Conservation (phyloP, 2,113 vertebrate species). For the Phaethon lepturus region DNA sequence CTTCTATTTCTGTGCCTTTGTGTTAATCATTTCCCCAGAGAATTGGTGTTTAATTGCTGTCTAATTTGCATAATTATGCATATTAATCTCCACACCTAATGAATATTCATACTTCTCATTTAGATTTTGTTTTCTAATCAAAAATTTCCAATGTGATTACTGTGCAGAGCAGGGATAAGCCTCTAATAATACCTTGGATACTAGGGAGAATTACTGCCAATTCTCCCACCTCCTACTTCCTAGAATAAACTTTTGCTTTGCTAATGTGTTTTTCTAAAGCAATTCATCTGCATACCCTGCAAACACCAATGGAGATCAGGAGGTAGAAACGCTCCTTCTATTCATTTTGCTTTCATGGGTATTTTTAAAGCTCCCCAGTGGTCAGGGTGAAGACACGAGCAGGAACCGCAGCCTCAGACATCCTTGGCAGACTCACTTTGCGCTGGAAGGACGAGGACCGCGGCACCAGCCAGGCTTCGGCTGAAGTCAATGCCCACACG, state of each 20-base stretch:
- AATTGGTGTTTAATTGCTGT: slow-evolving; percentile 88
- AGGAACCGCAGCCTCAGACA: background rate
- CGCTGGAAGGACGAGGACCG: background rate
- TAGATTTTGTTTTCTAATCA: slow-evolving; percentile 94
- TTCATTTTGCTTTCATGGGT: background rate
- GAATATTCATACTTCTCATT: slow-evolving; percentile 91
- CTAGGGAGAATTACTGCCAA: slow-evolving; percentile 66
- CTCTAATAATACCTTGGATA: slow-evolving; percentile 71
- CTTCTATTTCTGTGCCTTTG: slow-evolving; percentile 71
- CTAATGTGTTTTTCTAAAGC: slow-evolving; percentile 67
- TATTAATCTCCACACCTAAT: slow-evolving; percentile 90
- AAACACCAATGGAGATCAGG: slow-evolving; percentile 4
- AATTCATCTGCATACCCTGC: slow-evolving; percentile 61
- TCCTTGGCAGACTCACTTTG: rapidly evolving
- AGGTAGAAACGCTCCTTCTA: background rate
- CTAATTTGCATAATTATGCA: slow-evolving; percentile 98
- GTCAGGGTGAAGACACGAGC: background rate
- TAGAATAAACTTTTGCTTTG: slow-evolving; percentile 74
- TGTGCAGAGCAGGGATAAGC: slow-evolving; percentile 61
- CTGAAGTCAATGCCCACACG: rapidly evolving
- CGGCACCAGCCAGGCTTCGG: rapidly evolving
- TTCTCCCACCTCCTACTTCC: slow-evolving; percentile 71
- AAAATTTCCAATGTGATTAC: slow-evolving; percentile 78
- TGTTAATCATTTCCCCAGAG: slow-evolving; percentile 71
- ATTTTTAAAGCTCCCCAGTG: background rate